phyloP scores from a whole-genome alignment of 2,888 invertebrate species.

The Agrilus biguttatus region DNA sequence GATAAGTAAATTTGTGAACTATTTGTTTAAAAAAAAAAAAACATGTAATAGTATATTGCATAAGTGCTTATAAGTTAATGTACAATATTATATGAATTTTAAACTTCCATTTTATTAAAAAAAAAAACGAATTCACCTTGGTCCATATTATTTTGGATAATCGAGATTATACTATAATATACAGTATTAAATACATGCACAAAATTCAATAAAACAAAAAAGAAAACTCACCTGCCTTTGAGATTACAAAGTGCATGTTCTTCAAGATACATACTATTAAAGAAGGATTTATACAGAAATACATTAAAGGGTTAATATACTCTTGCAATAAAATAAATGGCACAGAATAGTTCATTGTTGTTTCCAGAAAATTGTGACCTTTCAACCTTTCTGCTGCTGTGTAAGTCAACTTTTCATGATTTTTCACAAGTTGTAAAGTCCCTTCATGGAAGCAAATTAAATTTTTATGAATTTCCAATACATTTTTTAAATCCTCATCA shows the following conservation, averaged over 20 bases:
- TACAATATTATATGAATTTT: too few species aligned
- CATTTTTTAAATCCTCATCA: conserved; percentile 36
- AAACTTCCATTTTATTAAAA: too few species aligned
- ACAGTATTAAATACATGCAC: background rate
- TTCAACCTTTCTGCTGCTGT: conserved; percentile 37
- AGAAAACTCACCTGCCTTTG: conserved; percentile 21
- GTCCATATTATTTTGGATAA: too few species aligned
- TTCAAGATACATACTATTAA: conserved; percentile 36
- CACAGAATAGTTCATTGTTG: conserved; percentile 53
- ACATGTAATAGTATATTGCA: too few species aligned
- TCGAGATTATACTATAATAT: background rate
- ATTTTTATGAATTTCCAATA: conserved; percentile 43
- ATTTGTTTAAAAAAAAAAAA: too few species aligned
- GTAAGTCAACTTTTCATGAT: conserved; percentile 30
- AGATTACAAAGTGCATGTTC: conserved; percentile 14
- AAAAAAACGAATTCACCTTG: too few species aligned
- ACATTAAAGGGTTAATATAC: conserved; percentile 62
- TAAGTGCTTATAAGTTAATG: too few species aligned
- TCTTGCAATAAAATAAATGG: conserved; percentile 58
- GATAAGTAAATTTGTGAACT: too few species aligned
- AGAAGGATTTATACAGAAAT: conserved; percentile 51
- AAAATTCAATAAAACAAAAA: conserved; percentile 3
- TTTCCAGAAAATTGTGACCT: conserved; percentile 48
- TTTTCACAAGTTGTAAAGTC: conserved; percentile 29
- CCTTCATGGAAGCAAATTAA: conserved; percentile 31